Evolutionary conservation across 2,888 invertebrate species (phyloP).

Genomic region (Drosophila emarginata): DNA sequence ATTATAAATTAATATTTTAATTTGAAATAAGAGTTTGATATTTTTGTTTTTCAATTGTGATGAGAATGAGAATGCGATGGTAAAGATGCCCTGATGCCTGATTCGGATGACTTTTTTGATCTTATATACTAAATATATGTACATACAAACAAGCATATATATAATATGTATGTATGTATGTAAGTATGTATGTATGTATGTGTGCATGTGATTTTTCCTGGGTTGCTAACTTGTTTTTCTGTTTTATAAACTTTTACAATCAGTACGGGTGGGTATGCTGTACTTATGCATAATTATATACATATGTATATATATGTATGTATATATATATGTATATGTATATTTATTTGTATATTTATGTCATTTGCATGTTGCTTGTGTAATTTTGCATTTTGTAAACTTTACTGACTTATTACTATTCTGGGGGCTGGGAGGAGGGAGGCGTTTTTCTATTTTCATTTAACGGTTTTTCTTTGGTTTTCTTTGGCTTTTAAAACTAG

Average conservation of each 20-base stretch:
- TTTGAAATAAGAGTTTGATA: constrained; percentile 7
- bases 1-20: constrained; percentile 37
- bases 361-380: constrained; percentile 24
- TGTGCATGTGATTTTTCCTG: constrained; percentile 32
- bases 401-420: constrained; percentile 31
- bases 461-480: background rate
- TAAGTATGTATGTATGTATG: constrained; percentile 19
- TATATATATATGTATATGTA: background rate
- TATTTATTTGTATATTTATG: background rate
- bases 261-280: constrained; percentile 72
- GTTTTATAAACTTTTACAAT: constrained; percentile 63
- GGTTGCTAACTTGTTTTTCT: constrained; percentile 40
- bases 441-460: background rate
- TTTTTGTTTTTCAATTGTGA: no score
- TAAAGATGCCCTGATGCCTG: background rate
- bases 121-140: constrained; percentile 26
- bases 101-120: background rate
- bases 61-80: constrained; percentile 3
- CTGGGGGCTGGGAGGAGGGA: constrained; percentile 6
- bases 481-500: constrained; percentile 25
- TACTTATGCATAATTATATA: constrained; percentile 37
- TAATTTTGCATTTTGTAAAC: constrained; percentile 36
- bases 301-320: background rate
- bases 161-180: constrained; percentile 17
- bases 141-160: constrained; percentile 14